phyloP scores from a whole-genome alignment of 2,797 vertebrate genomes.

The Periparus ater region DNA sequence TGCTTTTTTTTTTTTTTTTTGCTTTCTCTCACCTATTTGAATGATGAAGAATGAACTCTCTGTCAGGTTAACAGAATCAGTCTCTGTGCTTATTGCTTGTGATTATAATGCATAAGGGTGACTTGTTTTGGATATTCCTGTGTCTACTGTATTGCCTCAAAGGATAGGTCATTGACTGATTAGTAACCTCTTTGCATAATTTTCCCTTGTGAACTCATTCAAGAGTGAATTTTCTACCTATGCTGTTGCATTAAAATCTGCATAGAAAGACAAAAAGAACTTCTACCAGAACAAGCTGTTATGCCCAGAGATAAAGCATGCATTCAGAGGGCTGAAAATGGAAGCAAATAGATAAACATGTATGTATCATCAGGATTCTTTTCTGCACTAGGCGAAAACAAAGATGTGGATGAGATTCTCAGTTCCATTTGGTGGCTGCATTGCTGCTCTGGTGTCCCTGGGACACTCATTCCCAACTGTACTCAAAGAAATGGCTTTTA shows the following conservation, averaged over 20 bases:
- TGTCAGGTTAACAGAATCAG: conserved; percentile 45
- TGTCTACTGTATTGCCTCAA: conserved; percentile 28
- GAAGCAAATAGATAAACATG: conserved; percentile 40
- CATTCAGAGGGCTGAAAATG: not conserved
- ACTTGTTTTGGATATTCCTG: conserved; percentile 48
- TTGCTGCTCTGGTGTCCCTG: conserved; percentile 52
- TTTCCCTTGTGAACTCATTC: conserved; percentile 51
- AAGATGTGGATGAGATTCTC: not conserved
- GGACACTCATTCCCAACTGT: not conserved
- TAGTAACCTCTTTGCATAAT: conserved; percentile 43
- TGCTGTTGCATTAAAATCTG: conserved; percentile 55
- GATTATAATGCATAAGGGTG: conserved; percentile 30
- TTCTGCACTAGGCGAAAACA: not conserved
- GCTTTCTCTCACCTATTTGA: conserved; percentile 44
- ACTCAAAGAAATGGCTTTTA: not conserved
- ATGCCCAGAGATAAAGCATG: not conserved
- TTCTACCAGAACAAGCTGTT: conserved; percentile 30
- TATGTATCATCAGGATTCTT: not conserved
- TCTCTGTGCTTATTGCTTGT: not conserved
- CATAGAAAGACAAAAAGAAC: conserved; percentile 52
- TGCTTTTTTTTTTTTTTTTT: not conserved
- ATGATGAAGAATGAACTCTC: conserved; percentile 12
- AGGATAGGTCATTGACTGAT: conserved; percentile 39
- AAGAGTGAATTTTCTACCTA: conserved; percentile 44
- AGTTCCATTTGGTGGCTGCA: rapidly evolving